These are phyloP conservation scores for Caenorhabditis briggsae DNA, from an alignment of 1,140 invertebrate species.

Conservation along the genomic window DNA sequence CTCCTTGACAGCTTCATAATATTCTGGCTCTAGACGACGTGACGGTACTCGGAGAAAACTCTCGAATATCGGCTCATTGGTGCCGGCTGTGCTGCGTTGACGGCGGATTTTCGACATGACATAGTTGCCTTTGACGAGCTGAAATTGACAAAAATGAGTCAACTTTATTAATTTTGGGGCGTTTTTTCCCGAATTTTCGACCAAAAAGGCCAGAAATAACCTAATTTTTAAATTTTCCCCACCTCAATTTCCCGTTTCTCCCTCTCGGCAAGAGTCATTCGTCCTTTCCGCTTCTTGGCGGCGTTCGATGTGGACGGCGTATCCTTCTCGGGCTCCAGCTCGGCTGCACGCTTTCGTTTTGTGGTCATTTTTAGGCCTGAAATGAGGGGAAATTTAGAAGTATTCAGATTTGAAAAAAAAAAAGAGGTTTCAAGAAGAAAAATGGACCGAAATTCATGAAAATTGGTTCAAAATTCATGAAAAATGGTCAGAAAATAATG, in stretches of 20 bases:
- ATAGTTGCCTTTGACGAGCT: constrained; percentile 12
- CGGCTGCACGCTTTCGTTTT: constrained; percentile 46
- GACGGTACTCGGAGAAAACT: constrained; percentile 34
- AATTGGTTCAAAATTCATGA: too few relatives aligned
- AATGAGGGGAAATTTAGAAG: neutral
- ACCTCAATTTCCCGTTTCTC: constrained; percentile 12
- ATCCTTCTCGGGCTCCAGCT: constrained; percentile 1
- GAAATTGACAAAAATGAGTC: too few relatives aligned
- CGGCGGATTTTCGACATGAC: constrained; percentile 9
- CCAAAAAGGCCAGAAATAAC: neutral
- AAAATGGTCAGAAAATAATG: too few relatives aligned
- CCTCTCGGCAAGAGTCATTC: constrained; percentile 51
- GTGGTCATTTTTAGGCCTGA: constrained; percentile 42
- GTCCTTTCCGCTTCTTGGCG: constrained; percentile 57
- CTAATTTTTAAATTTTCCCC: neutral
- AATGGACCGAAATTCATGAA: too few relatives aligned
- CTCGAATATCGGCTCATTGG: constrained; percentile 18
- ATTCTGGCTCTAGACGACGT: constrained; percentile 79
- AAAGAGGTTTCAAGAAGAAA: neutral
- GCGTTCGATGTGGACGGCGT: neutral
- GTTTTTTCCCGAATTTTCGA: neutral
- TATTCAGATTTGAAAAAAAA: neutral
- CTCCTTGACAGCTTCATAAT: constrained; percentile 84
- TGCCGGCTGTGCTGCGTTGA: neutral
- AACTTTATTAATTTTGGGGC: too few relatives aligned